These are phyloP conservation scores for Papilio aristodemus DNA, from an alignment of 1,140 invertebrate genomes.

Conservation along the genomic window DNA sequence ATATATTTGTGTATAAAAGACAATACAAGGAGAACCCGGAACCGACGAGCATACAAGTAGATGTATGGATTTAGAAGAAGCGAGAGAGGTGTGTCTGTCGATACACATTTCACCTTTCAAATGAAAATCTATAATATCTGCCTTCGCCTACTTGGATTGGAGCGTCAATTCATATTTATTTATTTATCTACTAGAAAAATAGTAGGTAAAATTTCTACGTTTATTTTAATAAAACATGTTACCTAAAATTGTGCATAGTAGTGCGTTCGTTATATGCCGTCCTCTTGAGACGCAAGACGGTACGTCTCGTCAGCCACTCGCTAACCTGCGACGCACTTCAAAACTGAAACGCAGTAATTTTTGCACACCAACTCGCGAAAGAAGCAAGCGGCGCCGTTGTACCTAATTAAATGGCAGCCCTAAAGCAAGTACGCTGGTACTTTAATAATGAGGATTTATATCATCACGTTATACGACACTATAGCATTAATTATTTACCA, in stretches of 20 bases:
- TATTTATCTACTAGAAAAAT: too few relatives aligned
- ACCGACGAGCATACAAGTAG: too few relatives aligned
- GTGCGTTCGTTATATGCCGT: background rate
- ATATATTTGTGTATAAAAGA: too few relatives aligned
- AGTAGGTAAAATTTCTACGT: background rate
- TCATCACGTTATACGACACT: background rate
- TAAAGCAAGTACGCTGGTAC: background rate
- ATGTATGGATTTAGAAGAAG: too few relatives aligned
- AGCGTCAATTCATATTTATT: too few relatives aligned
- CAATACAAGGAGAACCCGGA: too few relatives aligned
- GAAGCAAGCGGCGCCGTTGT: background rate
- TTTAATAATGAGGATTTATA: background rate
- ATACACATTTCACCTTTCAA: too few relatives aligned
- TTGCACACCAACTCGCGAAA: background rate
- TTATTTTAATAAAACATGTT: background rate
- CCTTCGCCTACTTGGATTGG: too few relatives aligned
- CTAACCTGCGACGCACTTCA: slow-evolving; percentile 7
- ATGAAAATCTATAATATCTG: too few relatives aligned
- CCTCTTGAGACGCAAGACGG: slow-evolving; percentile 1
- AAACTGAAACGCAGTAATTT: slow-evolving; percentile 14
- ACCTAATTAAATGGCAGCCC: background rate
- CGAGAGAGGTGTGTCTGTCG: too few relatives aligned
- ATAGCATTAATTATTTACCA: background rate
- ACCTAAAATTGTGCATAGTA: background rate
- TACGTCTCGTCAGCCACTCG: background rate